Evolutionary conservation across 2,888 invertebrate species (phyloP), one percentile per base, ranked within the genome.

Genomic region (Ennomos erosarius): DNA sequence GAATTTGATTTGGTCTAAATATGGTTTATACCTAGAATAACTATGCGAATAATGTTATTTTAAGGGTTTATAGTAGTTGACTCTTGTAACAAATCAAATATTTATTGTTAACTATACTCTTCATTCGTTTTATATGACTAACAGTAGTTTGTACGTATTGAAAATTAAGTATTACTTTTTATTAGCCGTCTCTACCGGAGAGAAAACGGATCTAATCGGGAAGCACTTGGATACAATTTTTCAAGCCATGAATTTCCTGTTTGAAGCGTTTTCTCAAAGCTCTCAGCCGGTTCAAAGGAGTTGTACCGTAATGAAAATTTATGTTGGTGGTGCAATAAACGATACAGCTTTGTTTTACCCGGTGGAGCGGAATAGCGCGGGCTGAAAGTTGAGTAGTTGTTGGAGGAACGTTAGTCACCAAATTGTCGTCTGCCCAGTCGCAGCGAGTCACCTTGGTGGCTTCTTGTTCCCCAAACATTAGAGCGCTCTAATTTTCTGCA

Each of bases 301-400:
- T 79, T 74, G 74, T 77, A 75, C 73, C 70, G 68, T 81, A 81
- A 82, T 83, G 81, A 84, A 82, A 82, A 82, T 81, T 75, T 76
- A 81, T 82, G 77, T 79, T 74, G 62, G 68, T 62, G 62, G 67
- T 69, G 73, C 73, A 76, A 78, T 79, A 81, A 81, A 73, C 77
- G 70, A 70, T 71, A 68, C 61, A 65, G 71, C 67, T 78, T 76
- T 78, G 74, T 75, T 74, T 60, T 67, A 62, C 56, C 55, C 63
- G 59, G 59, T 64, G 64, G 46, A 61, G 62, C 56, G 62, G 56
- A 53, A 50, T 52, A 45, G 39, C 36, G 34, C 37, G 36, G 16
- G n/a, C 37, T 37, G 37, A 39, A 26, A 58, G 36, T 35, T 10
- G 1, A 53, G 35, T 45, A 10, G 39, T 43, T 40, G 35, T 47